Base-by-base conservation (phyloP, 1,140 invertebrate genomes). In the Prorops nasuta region DNA sequence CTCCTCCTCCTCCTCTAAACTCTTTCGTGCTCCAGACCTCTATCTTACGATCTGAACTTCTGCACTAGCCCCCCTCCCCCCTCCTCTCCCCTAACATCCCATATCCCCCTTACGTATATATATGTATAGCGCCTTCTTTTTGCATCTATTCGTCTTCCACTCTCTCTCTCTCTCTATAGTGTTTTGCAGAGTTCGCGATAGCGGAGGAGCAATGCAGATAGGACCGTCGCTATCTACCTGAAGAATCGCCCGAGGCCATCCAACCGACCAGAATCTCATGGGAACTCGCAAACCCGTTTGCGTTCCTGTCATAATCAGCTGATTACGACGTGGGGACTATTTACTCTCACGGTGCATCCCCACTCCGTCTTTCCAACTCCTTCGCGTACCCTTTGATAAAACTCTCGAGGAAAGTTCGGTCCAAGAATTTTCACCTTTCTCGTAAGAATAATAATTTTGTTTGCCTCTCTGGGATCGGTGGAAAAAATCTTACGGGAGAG, bases 151-250 rank as follows among this genome's bases (percentile, higher is more conserved):
- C 24, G 24, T 28, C 24, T n/a, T n/a, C n/a, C n/a, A n/a, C n/a
- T n/a, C n/a, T n/a, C n/a, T n/a, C n/a, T n/a, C n/a, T n/a, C n/a
- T n/a, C n/a, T n/a, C n/a, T n/a, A n/a, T n/a, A n/a, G n/a, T n/a
- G n/a, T n/a, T n/a, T 49, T 42, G 39, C 19, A 18, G 22, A 37
- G 31, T 20, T 32, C 16, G 43, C 28, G 15, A 20, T 17, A 38
- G 21, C 20, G 9, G 6, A 9, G 16, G 21, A 42, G 4, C 24
- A 28, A 6, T 28, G 4, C 24, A 28, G 24, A 10, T 6, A 6
- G 10, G 4, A 28, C 24, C 4, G 4, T 28, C 24, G 24, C 24
- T 28, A 28, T 28, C 24, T 4, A 4, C 4, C 4, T 10, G 6
- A 16, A 21, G 20, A 22, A 44, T n/a, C 34, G 17, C 35, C n/a